Evolutionary conservation across 2,113 vertebrate genomes (phyloP), one percentile per base, ranked within the genome.

Genomic region (Aix galericulata): DNA sequence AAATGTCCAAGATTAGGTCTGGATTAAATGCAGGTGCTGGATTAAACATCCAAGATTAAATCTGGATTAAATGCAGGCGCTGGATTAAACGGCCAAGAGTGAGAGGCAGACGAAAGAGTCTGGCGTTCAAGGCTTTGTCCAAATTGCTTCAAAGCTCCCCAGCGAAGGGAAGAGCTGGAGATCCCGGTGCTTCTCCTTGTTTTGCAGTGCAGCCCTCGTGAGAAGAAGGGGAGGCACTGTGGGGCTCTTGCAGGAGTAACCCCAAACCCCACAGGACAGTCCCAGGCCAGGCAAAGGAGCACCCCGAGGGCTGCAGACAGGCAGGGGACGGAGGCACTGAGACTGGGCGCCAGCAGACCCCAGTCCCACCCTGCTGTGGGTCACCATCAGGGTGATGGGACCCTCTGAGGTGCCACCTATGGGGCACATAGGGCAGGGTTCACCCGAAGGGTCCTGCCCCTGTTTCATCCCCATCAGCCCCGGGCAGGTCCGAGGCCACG

Each of bases 301-400:
- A 48, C 20, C 46, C 46, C 46, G 20, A 48, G 46, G 46, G 46
- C 46, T 48, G 20, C 18, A 20, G 46, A 48, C 17, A 20, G 46
- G 46, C 46, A 48, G 46, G 46, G 46, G 46, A 48, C 3, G 56
- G 73, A 71, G 86, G 59, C 38, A 62, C 11, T 2, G 8, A 23
- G 50, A 52, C 22, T 0, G 2, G 18, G 56, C 16, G 67, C 16
- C 1, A 0, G 73, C 14, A 81, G 63, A 62, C 17, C 31, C 68
- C 13, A 8, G 31, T 44, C 42, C 48, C 67, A 53, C 20, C 48
- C 22, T 58, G 15, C 27, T 40, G 14, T 63, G 63, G 77, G 83
- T n/a, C 29, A 77, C 18, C 46, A 11, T 17, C 52, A 42, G 52
- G 20, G 29, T 23, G 42, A 44, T 38, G 23, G 48, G 25, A 34